phyloP scores from a whole-genome alignment of 2,797 vertebrate species.

The Pantherophis alleghaniensis region DNA sequence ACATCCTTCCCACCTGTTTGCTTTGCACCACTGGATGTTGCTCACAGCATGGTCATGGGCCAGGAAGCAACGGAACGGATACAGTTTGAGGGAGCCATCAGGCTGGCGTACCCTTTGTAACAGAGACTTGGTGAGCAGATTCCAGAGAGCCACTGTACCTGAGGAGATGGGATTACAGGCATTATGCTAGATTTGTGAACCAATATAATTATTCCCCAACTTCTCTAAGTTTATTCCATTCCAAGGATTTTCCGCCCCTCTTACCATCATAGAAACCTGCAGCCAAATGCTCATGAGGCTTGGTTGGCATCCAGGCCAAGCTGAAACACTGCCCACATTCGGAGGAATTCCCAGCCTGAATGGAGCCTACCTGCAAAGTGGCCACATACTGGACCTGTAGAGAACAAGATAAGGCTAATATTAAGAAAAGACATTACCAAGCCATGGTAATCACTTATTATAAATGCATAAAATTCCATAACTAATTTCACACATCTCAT shows the following conservation, averaged over 20 bases:
- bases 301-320: slow-evolving; percentile 88
- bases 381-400: slow-evolving; percentile 78
- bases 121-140: slow-evolving; percentile 82
- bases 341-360: slow-evolving; percentile 71
- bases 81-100: slow-evolving; percentile 74
- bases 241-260: neutral
- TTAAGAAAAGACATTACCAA: neutral
- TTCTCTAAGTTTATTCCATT: too few species aligned
- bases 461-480: neutral
- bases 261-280: slow-evolving; percentile 93
- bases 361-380: slow-evolving; percentile 83
- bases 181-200: neutral
- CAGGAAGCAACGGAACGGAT: slow-evolving; percentile 84
- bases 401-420: neutral
- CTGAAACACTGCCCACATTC: slow-evolving; percentile 86
- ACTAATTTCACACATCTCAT: neutral
- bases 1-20: slow-evolving; percentile 77
- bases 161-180: neutral
- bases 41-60: slow-evolving; percentile 87
- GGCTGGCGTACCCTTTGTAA: slow-evolving; percentile 79
- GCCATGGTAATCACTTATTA: neutral
- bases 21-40: slow-evolving; percentile 88
- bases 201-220: too few species aligned
- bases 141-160: slow-evolving; percentile 91
- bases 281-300: slow-evolving; percentile 87